Conservation (phyloP, 2,797 vertebrate species). For the Hoplostethus mediterraneus region DNA sequence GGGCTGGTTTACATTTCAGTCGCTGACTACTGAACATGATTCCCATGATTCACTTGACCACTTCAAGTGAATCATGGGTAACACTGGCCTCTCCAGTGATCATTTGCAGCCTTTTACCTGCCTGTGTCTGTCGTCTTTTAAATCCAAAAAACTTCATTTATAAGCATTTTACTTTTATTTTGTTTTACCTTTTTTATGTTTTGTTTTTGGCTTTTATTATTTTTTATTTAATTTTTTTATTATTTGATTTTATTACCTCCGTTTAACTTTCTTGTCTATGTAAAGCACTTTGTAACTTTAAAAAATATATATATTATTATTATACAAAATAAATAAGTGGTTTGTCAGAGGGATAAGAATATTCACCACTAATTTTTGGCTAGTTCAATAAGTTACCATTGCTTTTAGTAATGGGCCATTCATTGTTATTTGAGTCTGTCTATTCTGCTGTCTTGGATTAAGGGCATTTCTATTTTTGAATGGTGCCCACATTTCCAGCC, state of each 20-base stretch:
- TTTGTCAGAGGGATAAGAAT: slow-evolving; percentile 6
- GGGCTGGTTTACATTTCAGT: slow-evolving; percentile 20
- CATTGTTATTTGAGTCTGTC: background rate
- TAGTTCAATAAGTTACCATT: slow-evolving; percentile 9
- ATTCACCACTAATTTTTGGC: background rate
- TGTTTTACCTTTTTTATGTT: too few relatives aligned
- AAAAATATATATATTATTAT: too few relatives aligned
- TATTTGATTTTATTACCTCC: too few relatives aligned
- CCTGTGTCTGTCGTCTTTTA: too few relatives aligned
- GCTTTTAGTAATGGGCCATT: background rate
- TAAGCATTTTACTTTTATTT: too few relatives aligned
- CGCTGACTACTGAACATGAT: background rate
- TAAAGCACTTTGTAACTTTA: background rate
- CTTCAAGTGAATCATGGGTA: too few relatives aligned
- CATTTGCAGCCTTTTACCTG: background rate
- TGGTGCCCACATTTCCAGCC: background rate
- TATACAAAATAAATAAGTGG: background rate
- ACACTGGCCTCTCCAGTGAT: background rate
- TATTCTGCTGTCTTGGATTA: background rate
- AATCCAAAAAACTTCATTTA: too few relatives aligned
- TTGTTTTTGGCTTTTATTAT: too few relatives aligned
- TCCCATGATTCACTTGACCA: too few relatives aligned
- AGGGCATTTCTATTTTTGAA: background rate
- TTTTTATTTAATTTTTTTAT: too few relatives aligned
- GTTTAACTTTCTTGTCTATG: too few relatives aligned